A percentile compares a stretch with the other conserved stretches of the same genome.
phyloP scores from a whole-genome alignment of 2,797 vertebrate species.

The Siniperca undulata region DNA sequence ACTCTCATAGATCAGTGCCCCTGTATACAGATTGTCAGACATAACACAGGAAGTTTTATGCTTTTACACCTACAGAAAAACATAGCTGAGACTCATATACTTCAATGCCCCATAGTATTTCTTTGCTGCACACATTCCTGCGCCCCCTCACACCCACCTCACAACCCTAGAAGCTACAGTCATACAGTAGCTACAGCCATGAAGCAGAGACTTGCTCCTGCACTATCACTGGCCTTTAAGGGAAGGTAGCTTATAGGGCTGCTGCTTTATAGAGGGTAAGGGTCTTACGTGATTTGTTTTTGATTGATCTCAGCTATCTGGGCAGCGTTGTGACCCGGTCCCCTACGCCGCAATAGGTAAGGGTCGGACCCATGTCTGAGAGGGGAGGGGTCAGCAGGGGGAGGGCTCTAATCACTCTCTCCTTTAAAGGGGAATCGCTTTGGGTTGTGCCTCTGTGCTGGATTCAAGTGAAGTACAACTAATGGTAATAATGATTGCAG shows the following conservation, averaged over 20 bases:
- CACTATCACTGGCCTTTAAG: constrained; percentile 72
- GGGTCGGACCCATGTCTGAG: constrained; percentile 98
- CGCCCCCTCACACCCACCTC: constrained; percentile 74
- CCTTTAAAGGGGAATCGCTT: constrained; percentile 97
- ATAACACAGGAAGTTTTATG: constrained; percentile 5
- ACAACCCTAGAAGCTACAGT: constrained; percentile 69
- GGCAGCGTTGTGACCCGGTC: constrained; percentile 99
- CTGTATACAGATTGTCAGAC: constrained; percentile 26
- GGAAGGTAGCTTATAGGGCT: constrained; percentile 78
- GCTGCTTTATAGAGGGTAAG: constrained; percentile 85
- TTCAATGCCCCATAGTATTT: constrained; percentile 38
- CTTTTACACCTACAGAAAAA: constrained; percentile 34
- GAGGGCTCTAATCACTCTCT: constrained; percentile 96
- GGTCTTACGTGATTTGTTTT: constrained; percentile 99
- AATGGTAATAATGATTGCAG: constrained; percentile 76
- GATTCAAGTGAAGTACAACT: constrained; percentile 83
- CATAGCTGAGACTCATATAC: constrained; percentile 56
- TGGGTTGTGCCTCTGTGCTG: constrained; percentile 85
- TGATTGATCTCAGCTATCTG: constrained; percentile 99
- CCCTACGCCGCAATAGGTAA: constrained; percentile 99
- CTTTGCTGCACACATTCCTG: constrained; percentile 59
- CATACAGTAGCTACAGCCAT: constrained; percentile 54
- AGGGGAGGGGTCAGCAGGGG: constrained; percentile 94
- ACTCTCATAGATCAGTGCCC: constrained; percentile 13
- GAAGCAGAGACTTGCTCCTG: constrained; percentile 66